Evolutionary conservation across 2,888 invertebrate species (phyloP).

Genomic region (Chrysolina americana): DNA sequence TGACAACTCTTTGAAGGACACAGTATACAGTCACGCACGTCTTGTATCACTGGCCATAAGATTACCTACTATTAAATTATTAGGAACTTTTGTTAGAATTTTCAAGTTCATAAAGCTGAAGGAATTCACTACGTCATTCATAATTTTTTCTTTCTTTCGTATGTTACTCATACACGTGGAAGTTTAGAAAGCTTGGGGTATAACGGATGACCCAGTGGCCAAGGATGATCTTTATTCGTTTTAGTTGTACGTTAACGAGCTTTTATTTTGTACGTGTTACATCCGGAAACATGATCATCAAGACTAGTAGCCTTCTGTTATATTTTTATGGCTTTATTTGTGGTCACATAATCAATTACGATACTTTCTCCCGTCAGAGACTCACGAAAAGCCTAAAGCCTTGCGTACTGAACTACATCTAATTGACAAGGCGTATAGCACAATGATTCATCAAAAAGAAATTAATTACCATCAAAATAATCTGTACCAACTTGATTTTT

Average conservation of each 20-base stretch:
- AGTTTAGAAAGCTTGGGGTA: constrained; percentile 14
- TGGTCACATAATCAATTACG: constrained; percentile 9
- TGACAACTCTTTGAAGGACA: too few species aligned
- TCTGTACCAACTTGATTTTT: too few species aligned
- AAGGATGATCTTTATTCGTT: constrained; percentile 24
- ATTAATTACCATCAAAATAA: too few species aligned
- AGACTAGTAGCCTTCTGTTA: constrained; percentile 18
- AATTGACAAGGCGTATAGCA: neutral
- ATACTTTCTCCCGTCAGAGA: constrained; percentile 17
- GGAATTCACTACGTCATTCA: too few species aligned
- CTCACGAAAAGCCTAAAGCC: neutral
- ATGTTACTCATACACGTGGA: constrained; percentile 10
- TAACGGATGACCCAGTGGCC: constrained; percentile 28
- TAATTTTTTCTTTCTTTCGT: neutral
- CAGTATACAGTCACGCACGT: too few species aligned
- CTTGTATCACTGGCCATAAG: too few species aligned
- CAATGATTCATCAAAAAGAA: too few species aligned
- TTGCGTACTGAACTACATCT: neutral
- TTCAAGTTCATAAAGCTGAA: too few species aligned
- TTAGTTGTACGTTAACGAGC: constrained; percentile 26
- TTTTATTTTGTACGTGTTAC: constrained; percentile 30
- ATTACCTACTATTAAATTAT: too few species aligned
- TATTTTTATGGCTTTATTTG: constrained; percentile 17
- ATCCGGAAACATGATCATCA: constrained; percentile 24
- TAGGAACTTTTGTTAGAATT: too few species aligned